Conservation (phyloP, 2,113 vertebrate species). For the Emydocephalus ijimae region DNA sequence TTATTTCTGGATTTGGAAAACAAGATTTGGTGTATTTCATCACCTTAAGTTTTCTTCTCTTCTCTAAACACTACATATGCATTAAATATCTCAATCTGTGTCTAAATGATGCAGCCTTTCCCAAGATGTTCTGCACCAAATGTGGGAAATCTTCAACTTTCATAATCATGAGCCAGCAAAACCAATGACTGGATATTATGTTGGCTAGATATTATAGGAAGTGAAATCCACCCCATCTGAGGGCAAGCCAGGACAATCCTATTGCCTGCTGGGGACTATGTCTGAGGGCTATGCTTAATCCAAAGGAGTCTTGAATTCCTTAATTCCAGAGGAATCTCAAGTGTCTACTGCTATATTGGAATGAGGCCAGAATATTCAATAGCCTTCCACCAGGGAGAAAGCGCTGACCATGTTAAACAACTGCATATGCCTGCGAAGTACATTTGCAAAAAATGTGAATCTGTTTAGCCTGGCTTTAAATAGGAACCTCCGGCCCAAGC, state of each 20-base stretch:
- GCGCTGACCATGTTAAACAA: neutral
- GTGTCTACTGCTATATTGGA: neutral
- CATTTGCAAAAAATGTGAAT: neutral
- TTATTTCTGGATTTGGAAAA: neutral
- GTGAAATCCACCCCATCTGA: neutral
- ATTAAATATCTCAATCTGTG: neutral
- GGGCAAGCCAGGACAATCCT: neutral
- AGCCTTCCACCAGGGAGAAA: neutral
- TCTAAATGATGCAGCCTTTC: neutral
- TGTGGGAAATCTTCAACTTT: neutral
- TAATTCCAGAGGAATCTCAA: neutral
- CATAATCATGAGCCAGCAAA: neutral
- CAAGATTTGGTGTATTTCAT: neutral
- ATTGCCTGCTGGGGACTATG: neutral
- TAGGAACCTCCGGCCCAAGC: conserved; percentile 2
- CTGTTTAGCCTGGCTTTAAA: neutral
- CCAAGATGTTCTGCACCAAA: neutral
- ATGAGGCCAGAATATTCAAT: neutral
- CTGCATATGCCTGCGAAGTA: neutral
- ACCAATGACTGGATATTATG: neutral
- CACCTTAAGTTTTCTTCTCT: neutral
- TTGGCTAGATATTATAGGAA: neutral
- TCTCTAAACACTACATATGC: neutral
- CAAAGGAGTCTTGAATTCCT: neutral
- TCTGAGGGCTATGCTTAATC: neutral